Percentiles rank a stretch among this genome's conserved stretches.
These are phyloP conservation scores for Thinocorus orbignyianus DNA, from an alignment of 2,113 vertebrate species.

Conservation along the genomic window DNA sequence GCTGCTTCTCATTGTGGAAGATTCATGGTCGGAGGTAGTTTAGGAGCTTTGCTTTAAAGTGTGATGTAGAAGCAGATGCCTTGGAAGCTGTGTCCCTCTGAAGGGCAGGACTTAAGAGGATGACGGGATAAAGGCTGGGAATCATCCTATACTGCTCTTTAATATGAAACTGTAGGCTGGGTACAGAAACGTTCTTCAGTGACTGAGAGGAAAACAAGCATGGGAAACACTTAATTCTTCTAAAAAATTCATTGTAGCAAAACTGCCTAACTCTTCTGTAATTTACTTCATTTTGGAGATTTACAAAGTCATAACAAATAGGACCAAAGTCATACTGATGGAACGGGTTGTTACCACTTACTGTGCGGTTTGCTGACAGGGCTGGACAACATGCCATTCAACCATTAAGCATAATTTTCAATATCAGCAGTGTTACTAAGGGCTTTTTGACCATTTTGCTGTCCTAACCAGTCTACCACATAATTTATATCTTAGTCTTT, in stretches of 20 bases:
- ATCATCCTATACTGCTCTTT: background rate
- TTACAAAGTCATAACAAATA: background rate
- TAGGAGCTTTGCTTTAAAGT: background rate
- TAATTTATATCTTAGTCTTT: background rate
- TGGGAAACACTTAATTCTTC: background rate
- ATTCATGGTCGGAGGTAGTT: background rate
- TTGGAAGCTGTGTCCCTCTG: background rate
- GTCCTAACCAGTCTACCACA: background rate
- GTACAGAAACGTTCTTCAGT: background rate
- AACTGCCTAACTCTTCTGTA: background rate
- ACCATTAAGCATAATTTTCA: background rate
- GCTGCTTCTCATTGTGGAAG: background rate
- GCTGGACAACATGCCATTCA: background rate
- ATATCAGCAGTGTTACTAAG: background rate
- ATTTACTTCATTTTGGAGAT: background rate
- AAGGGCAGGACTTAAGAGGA: background rate
- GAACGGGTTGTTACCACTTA: background rate
- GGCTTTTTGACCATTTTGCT: background rate
- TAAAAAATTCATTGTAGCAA: background rate
- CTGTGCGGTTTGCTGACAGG: background rate
- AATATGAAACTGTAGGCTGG: accelerated
- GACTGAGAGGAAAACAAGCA: background rate
- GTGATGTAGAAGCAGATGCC: background rate
- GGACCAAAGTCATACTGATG: background rate
- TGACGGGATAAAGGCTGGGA: background rate